A percentile compares a stretch with the other conserved stretches of the same genome.
Evolutionary conservation across 2,888 invertebrate genomes (phyloP).

Genomic region (Eristalis tenax): DNA sequence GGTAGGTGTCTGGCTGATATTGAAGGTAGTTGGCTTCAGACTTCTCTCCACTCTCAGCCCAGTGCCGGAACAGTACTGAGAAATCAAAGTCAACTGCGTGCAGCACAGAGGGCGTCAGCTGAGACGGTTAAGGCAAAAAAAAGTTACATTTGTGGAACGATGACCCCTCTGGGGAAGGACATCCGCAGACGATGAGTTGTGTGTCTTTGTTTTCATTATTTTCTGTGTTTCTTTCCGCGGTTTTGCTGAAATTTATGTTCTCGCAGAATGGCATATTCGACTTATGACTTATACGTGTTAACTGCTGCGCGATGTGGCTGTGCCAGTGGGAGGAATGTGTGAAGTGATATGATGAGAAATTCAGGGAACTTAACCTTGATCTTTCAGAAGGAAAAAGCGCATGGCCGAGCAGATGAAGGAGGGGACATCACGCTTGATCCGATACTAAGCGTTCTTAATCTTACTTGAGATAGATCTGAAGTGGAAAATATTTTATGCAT

Average conservation of each 20-base stretch:
- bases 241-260: constrained; percentile 51
- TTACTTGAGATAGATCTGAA: no score
- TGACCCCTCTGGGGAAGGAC: constrained; percentile 63
- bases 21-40: constrained; percentile 49
- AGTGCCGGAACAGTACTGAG: constrained; percentile 6
- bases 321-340: neutral
- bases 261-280: constrained; percentile 10
- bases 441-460: no score
- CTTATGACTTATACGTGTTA: neutral
- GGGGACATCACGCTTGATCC: no score
- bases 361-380: neutral
- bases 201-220: constrained; percentile 39
- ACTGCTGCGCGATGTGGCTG: neutral
- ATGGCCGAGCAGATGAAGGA: no score
- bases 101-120: constrained; percentile 15
- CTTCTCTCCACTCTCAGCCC: constrained; percentile 11
- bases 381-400: neutral
- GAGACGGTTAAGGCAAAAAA: constrained; percentile 8
- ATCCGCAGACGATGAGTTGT: constrained; percentile 62
- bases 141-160: constrained; percentile 60
- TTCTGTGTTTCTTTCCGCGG: constrained; percentile 1
- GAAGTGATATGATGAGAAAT: neutral
- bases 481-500: no score
- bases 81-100: constrained; percentile 43
- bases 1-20: constrained; percentile 43